Base-by-base conservation (phyloP, 2,888 invertebrate genomes). In the Glyphotaelius pellucidus region DNA sequence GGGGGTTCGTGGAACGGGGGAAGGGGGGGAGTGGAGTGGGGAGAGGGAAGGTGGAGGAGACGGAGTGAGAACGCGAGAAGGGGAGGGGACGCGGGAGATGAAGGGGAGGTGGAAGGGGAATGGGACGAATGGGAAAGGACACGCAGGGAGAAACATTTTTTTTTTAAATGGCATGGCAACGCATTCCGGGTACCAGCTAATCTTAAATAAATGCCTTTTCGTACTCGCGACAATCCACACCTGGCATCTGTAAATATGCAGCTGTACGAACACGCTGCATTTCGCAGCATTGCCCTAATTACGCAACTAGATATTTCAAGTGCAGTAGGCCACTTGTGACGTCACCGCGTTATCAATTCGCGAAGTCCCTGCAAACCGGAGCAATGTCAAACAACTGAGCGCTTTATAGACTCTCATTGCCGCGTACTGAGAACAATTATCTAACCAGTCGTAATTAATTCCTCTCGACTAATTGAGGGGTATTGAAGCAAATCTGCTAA, bases 301-400 rank as follows among this genome's bases (percentile, higher is more conserved):
- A 80, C 80, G 86, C 86, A 90, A 92, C 32, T 7, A 67, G 7
- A 14, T 30, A 86, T 91, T 92, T 92, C 92, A 92, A 92, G 92
- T 92, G 92, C 92, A 92, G 89, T 92, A 87, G 92, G 92, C 80
- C 91, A 91, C 32, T 35, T 31, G 90, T 91, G 38, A 31, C 84
- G 89, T 83, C 90, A 86, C 15, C 11, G 80, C 38, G 11, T 80
- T 79, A 67, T 86, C 86, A 31, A 84, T 14, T 35, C n/a, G 47
- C 38, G 14, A 42, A n/a, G 42, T 86, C 86, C 35, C 38, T 42
- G 19, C 30, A 2, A 86, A 52, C 31, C 25, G 47, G 86, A 47
- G 86, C 86, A 47, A 86, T 86, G 86, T 86, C 86, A 86, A 86
- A 86, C 31, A 14, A 47, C 52, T 31, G 4, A 4, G 25, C 19